phyloP scores from a whole-genome alignment of 2,113 vertebrate genomes.

The Corythaixoides concolor region DNA sequence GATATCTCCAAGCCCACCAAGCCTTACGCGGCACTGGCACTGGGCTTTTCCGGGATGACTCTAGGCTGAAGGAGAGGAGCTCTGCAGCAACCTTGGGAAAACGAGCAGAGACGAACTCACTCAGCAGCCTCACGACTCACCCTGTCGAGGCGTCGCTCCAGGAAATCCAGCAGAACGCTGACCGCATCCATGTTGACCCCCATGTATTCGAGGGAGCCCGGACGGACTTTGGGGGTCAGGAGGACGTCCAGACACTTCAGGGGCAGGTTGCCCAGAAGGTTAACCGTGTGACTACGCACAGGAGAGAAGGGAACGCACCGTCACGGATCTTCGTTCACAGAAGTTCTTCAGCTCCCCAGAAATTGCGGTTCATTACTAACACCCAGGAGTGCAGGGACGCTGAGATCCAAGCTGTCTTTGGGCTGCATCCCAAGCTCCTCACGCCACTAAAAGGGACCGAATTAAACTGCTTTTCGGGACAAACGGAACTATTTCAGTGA shows the following conservation, averaged over 20 bases:
- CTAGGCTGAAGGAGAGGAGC: neutral
- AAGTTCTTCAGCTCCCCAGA: neutral
- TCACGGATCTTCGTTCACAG: neutral
- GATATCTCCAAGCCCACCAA: accelerated
- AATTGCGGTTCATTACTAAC: accelerated
- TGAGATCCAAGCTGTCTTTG: accelerated
- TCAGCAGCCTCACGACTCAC: conserved; percentile 64
- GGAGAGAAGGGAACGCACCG: neutral
- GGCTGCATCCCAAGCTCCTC: neutral
- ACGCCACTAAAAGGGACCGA: neutral
- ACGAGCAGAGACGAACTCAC: accelerated
- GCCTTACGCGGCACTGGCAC: neutral
- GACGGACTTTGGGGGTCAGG: conserved; percentile 82
- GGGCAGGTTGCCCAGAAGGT: conserved; percentile 91
- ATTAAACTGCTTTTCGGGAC: neutral
- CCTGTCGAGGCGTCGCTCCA: conserved; percentile 87
- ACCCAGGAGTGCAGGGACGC: neutral
- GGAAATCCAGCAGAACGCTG: conserved; percentile 83
- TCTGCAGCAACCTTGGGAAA: neutral
- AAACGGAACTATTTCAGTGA: neutral
- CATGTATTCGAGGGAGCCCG: conserved; percentile 88
- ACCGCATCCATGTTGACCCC: conserved; percentile 92
- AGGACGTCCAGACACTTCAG: conserved; percentile 88
- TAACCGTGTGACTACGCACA: conserved; percentile 80
- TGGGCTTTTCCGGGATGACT: neutral